Evolutionary conservation across 2,888 invertebrate species (phyloP).

Genomic region (Eudemis profundana): DNA sequence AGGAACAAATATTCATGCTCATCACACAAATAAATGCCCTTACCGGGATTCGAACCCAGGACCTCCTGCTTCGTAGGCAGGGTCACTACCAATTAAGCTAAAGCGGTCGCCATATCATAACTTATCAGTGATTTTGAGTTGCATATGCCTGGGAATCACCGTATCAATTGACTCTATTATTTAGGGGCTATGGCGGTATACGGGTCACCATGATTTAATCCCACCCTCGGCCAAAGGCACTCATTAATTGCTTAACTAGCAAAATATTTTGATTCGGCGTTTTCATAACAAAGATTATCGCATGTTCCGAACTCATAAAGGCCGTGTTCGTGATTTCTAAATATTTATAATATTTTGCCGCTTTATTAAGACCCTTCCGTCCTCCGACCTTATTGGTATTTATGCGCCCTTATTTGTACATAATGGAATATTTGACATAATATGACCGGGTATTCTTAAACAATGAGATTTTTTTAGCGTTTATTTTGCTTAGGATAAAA

Average conservation of each 20-base stretch:
- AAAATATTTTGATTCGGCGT: conserved; percentile 35
- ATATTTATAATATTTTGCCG: conserved; percentile 47
- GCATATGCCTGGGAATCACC: no score
- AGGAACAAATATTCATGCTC: no score
- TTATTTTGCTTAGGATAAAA: background rate
- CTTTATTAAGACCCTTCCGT: conserved; percentile 47
- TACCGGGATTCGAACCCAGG: no score
- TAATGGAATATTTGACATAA: conserved; percentile 11
- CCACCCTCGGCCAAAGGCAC: background rate
- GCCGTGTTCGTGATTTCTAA: conserved; percentile 47
- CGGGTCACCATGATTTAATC: background rate
- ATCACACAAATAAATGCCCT: no score
- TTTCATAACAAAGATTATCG: conserved; percentile 44
- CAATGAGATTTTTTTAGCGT: background rate
- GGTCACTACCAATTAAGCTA: no score
- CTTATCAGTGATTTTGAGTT: background rate
- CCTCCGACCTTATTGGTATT: conserved; percentile 40
- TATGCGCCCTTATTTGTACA: conserved; percentile 22
- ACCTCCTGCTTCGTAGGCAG: no score
- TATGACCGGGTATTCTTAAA: conserved; percentile 1
- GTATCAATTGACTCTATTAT: background rate
- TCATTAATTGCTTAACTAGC: conserved; percentile 37
- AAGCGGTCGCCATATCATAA: no score
- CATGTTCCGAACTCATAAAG: conserved; percentile 48
- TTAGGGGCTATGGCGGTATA: background rate